Base-by-base conservation (phyloP, 1,140 invertebrate genomes). In the Cepaea nemoralis region DNA sequence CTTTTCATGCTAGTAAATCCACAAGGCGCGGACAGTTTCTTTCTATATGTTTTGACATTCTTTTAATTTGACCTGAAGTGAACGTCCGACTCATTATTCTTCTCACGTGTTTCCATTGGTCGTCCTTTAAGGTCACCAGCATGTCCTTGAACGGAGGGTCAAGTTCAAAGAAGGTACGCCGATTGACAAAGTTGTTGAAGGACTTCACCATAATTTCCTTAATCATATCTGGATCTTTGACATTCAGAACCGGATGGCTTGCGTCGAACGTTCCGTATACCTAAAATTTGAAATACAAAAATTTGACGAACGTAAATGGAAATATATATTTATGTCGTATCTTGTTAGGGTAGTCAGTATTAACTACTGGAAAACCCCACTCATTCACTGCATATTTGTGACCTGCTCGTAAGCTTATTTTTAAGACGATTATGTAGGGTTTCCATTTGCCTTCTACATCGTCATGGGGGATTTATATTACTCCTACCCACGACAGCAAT, bases 41-140 rank as follows among this genome's bases (percentile, higher is more conserved):
- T 37, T 63, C 55, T 27, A 75, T 6, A 31, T 66, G 45, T 33
- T 40, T 24, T n/a, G 27, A 14, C 63, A 67, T 48, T 19, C 55
- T n/a, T n/a, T 35, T 31, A 14, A 35, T 74, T n/a, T 8, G 50
- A 22, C 37, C 37, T 31, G 71, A 63, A 0, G 1, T 75, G 50
- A 35, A 74, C 19, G 92, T 89, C 10, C 93, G 93, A 2, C 91
- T 92, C 63, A 94, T 81, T 67, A 93, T 93, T 27, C 88, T 86
- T 50, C 94, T 87, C n/a, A 93, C 55, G 5, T 90, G 84, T 86
- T 91, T 93, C 94, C 94, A 94, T 59, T 73, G 69, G 50, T 83
- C 82, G n/a, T 73, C 76, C 69, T 45, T 59, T 19, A 78, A 19
- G 8, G 48, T 31, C 39, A 75, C 33, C 27, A 83, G 77, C 5